Percentiles rank a stretch among this genome's conserved stretches.
Conservation (phyloP, 2,113 vertebrate species). For the Phycodurus eques region DNA sequence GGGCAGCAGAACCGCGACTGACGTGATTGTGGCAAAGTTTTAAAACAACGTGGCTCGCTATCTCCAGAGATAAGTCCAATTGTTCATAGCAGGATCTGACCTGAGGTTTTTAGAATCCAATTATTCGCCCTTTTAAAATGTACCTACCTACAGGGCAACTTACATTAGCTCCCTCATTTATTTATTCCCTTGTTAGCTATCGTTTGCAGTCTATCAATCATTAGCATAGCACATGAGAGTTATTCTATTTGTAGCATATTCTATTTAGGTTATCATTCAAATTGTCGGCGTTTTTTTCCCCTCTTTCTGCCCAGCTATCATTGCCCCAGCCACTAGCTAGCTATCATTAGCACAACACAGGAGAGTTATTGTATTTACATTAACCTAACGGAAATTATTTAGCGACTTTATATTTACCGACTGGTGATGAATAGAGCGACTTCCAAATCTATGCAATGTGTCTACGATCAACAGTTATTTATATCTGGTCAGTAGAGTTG, state of each 20-base stretch:
- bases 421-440: too few relatives aligned
- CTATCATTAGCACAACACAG: background rate
- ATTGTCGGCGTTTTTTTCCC: background rate
- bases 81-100: too few relatives aligned
- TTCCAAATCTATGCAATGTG: too few relatives aligned
- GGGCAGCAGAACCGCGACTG: background rate
- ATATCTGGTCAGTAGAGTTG: too few relatives aligned
- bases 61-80: too few relatives aligned
- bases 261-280: background rate
- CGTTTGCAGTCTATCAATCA: background rate
- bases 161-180: too few relatives aligned
- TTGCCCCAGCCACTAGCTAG: background rate
- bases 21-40: background rate
- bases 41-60: background rate
- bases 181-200: background rate
- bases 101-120: too few relatives aligned
- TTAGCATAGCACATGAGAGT: background rate
- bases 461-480: too few relatives aligned
- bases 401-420: too few relatives aligned
- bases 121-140: too few relatives aligned
- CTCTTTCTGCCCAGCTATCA: background rate
- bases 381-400: background rate
- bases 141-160: too few relatives aligned
- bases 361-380: background rate
- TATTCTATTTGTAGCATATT: background rate